Percentiles rank a stretch among this genome's conserved stretches.
Evolutionary conservation across 2,113 vertebrate species (phyloP).

Genomic region (Oceanites oceanicus): DNA sequence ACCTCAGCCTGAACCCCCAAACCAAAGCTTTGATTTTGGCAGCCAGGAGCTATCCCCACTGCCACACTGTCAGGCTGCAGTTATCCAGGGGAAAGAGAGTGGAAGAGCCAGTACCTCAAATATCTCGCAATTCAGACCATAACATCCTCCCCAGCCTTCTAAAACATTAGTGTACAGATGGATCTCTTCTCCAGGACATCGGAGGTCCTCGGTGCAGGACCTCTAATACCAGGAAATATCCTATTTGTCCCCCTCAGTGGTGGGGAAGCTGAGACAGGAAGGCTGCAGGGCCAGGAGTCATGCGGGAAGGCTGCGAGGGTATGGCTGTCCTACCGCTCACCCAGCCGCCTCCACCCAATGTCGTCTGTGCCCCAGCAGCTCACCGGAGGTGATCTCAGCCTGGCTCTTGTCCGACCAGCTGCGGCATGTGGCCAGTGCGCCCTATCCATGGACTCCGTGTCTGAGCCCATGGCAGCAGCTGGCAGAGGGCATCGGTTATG

Average conservation of each 20-base stretch:
- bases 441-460: rapidly evolving
- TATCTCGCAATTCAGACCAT: background rate
- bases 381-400: background rate
- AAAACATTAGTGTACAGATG: background rate
- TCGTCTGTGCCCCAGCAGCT: background rate
- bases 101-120: background rate
- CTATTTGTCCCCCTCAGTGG: background rate
- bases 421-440: rapidly evolving
- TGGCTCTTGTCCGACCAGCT: background rate
- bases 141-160: background rate
- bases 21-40: background rate
- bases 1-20: background rate
- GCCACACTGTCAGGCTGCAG: background rate
- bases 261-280: background rate
- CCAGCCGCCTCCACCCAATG: background rate
- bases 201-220: background rate
- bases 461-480: background rate
- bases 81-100: background rate
- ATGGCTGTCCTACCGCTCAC: background rate
- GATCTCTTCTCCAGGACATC: background rate
- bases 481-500: rapidly evolving
- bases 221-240: background rate
- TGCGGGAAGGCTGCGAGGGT: background rate
- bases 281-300: background rate
- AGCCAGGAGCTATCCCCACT: background rate